Percentiles rank a stretch among this genome's conserved stretches.
phyloP scores from a whole-genome alignment of 2,888 invertebrate genomes.

The Dorcus parallelipipedus region DNA sequence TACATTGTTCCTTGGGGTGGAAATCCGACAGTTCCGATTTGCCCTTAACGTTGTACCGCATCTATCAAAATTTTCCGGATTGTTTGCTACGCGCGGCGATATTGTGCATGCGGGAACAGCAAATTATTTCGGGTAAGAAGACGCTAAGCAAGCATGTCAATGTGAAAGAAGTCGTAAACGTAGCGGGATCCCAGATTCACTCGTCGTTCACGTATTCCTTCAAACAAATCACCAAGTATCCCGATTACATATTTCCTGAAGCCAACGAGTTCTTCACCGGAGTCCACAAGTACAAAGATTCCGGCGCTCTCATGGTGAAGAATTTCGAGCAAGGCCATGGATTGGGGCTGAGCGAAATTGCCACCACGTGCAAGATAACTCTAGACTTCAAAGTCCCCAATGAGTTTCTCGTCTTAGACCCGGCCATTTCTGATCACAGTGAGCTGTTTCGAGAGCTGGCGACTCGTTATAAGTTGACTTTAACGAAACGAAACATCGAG shows the following conservation, averaged over 20 bases:
- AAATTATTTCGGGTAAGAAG: constrained; percentile 58
- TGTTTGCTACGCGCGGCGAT: constrained; percentile 59
- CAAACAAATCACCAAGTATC: constrained; percentile 46
- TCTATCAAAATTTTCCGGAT: constrained; percentile 72
- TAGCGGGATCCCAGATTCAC: constrained; percentile 12
- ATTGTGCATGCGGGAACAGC: constrained; percentile 56
- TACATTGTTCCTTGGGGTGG: constrained; percentile 65
- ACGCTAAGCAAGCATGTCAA: constrained; percentile 6
- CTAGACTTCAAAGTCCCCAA: constrained; percentile 55
- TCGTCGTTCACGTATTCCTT: constrained; percentile 36
- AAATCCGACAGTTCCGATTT: constrained; percentile 60
- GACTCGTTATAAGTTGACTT: constrained; percentile 44
- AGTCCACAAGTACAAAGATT: constrained; percentile 20
- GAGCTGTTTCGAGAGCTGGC: constrained; percentile 44
- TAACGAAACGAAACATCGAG: constrained; percentile 21
- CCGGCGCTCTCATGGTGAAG: constrained; percentile 16
- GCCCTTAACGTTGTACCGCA: constrained; percentile 64
- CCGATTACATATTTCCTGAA: constrained; percentile 49
- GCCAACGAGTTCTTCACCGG: constrained; percentile 31
- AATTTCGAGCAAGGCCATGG: constrained; percentile 47
- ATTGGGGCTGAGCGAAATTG: constrained; percentile 51
- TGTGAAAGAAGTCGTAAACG: constrained; percentile 33
- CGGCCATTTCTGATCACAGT: constrained; percentile 51
- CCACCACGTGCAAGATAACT: constrained; percentile 32
- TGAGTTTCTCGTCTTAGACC: constrained; percentile 55